Percentiles rank a stretch among this genome's conserved stretches.
Conservation (phyloP, 2,888 invertebrate genomes). For the Nephrotoma appendiculata region DNA sequence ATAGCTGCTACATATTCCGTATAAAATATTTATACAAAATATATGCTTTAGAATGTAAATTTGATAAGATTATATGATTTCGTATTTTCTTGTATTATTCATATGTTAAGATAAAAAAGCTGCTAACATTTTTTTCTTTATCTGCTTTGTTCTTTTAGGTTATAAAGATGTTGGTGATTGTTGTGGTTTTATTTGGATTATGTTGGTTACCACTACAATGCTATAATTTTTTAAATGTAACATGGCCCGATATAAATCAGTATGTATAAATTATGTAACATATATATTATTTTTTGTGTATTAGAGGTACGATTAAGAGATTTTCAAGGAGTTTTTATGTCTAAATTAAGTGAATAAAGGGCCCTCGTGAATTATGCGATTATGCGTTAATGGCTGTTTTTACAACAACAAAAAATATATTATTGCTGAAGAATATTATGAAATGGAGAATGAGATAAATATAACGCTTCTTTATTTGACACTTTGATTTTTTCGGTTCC, state of each 20-base stretch:
- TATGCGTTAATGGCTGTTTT: no score
- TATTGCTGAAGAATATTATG: no score
- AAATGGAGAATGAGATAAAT: no score
- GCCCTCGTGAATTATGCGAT: background rate
- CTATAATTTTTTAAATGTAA: constrained; percentile 56
- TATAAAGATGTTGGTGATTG: constrained; percentile 77
- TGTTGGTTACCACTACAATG: constrained; percentile 74
- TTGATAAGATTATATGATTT: background rate
- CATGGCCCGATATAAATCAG: constrained; percentile 55
- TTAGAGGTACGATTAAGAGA: constrained; percentile 5
- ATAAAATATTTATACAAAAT: background rate
- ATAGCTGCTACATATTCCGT: constrained; percentile 25
- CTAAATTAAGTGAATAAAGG: background rate
- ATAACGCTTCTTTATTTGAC: no score
- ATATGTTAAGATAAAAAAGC: background rate
- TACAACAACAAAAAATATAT: no score
- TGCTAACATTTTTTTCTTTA: background rate
- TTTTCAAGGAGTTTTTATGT: background rate
- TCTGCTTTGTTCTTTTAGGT: constrained; percentile 42
- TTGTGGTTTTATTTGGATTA: constrained; percentile 64
- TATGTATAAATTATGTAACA: constrained; percentile 17
- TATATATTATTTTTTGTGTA: constrained; percentile 23
- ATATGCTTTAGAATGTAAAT: background rate
- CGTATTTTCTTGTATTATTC: background rate
- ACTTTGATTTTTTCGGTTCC: no score